Percentiles rank a stretch among this genome's conserved stretches.
Conservation (phyloP, 1,140 invertebrate genomes). For the Apis cerana region DNA sequence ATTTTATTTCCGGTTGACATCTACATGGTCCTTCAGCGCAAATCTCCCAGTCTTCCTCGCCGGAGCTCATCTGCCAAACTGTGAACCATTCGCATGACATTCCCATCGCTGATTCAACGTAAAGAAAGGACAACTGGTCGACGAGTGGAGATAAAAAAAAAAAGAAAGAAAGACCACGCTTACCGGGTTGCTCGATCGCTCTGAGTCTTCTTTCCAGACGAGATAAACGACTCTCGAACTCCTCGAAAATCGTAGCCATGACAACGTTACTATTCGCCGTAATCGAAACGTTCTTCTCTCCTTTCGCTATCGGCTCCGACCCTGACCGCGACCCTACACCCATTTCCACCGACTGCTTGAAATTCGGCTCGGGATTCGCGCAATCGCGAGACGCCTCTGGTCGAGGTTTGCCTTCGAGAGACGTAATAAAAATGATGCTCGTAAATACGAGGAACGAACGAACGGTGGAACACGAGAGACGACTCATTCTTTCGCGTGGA, state of each 20-base stretch:
- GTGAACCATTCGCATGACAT: conserved; percentile 7
- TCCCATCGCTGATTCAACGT: no score
- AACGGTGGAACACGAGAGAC: neutral
- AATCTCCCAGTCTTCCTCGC: conserved; percentile 85
- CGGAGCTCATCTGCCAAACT: conserved; percentile 86
- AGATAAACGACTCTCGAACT: conserved; percentile 72
- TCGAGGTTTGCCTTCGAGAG: neutral
- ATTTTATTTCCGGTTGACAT: conserved; percentile 84
- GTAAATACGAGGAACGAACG: neutral
- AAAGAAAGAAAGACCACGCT: neutral
- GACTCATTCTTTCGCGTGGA: neutral
- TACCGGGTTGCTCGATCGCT: conserved; percentile 88
- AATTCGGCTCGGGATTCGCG: neutral
- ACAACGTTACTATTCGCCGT: neutral
- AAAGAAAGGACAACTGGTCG: no score
- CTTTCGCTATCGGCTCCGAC: neutral
- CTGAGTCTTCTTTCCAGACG: conserved; percentile 85
- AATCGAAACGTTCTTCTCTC: neutral
- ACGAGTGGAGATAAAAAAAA: neutral
- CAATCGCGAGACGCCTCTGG: neutral
- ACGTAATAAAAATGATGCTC: neutral
- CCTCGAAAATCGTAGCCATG: conserved; percentile 58
- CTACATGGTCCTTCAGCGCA: conserved; percentile 87
- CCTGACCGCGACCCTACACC: neutral
- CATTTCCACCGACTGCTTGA: conserved; percentile 2